A percentile compares a stretch with the other conserved stretches of the same genome.
These are phyloP conservation scores for Scelioninae gen. 1 DNA, from an alignment of 2,888 invertebrate species.

Conservation along the genomic window DNA sequence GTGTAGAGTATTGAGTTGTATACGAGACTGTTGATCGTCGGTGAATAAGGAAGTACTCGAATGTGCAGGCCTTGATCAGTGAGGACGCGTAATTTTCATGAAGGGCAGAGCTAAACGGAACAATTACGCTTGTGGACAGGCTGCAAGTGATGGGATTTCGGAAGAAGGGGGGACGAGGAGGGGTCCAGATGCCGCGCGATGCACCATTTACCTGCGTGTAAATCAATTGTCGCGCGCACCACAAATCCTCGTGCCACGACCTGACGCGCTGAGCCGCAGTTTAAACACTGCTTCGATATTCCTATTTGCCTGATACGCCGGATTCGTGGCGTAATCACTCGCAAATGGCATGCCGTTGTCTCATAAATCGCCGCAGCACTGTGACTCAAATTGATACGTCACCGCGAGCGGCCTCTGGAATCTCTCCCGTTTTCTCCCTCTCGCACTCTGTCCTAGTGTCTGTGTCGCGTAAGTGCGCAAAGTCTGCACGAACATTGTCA, in stretches of 20 bases:
- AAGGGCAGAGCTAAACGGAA: constrained; percentile 65
- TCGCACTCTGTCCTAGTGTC: too few species aligned
- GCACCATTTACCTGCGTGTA: constrained; percentile 75
- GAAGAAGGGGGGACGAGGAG: constrained; percentile 51
- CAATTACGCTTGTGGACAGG: constrained; percentile 69
- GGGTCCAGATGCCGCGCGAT: constrained; percentile 53
- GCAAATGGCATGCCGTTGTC: constrained; percentile 64
- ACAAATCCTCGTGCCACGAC: constrained; percentile 76
- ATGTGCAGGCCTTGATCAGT: constrained; percentile 38
- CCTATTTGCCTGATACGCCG: constrained; percentile 64
- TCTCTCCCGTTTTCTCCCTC: too few species aligned
- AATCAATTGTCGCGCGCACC: constrained; percentile 80
- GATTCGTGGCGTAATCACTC: constrained; percentile 62
- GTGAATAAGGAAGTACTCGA: constrained; percentile 54
- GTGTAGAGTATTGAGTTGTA: constrained; percentile 10
- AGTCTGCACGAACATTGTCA: too few species aligned
- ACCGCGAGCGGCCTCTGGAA: too few species aligned
- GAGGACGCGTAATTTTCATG: constrained; percentile 65
- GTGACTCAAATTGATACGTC: too few species aligned
- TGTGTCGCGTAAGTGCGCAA: too few species aligned
- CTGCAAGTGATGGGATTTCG: constrained; percentile 69
- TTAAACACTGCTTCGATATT: constrained; percentile 70
- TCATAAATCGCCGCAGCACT: constrained; percentile 57
- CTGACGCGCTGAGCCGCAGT: constrained; percentile 75
- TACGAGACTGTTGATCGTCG: constrained; percentile 20